These are phyloP conservation scores for Ifrita kowaldi DNA, from an alignment of 2,113 vertebrate species.

Conservation along the genomic window DNA sequence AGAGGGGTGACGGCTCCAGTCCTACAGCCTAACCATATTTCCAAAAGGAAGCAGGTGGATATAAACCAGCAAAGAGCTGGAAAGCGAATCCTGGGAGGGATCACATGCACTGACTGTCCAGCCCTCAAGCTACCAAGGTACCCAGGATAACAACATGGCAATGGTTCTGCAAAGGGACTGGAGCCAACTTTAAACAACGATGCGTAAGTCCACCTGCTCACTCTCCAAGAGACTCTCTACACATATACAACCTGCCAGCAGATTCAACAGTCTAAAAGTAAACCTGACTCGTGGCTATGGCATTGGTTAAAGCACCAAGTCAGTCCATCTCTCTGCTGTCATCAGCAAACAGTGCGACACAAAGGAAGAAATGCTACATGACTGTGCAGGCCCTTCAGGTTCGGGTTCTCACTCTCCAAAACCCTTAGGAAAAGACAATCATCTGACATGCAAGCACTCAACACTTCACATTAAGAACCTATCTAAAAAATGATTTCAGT, in stretches of 20 bases:
- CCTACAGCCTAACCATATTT: neutral
- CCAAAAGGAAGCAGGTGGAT: conserved; percentile 32
- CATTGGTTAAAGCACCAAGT: neutral
- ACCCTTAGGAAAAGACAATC: neutral
- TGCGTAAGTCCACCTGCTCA: conserved; percentile 17
- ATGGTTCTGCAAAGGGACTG: neutral
- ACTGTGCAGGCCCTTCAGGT: neutral
- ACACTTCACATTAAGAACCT: neutral
- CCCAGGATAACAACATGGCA: neutral
- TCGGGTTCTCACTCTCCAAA: neutral
- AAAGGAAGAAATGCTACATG: neutral
- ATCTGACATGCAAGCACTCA: neutral
- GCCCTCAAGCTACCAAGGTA: neutral
- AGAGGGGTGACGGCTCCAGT: neutral
- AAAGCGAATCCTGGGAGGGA: conserved; percentile 1
- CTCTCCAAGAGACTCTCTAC: neutral
- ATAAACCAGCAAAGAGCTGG: neutral
- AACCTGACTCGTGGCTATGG: neutral
- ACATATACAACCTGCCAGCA: conserved; percentile 25
- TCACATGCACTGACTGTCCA: neutral
- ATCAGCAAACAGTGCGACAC: neutral
- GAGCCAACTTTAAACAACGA: conserved; percentile 21
- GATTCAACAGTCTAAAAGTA: neutral
- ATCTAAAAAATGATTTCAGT: neutral
- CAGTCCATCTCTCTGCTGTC: neutral